A percentile compares a stretch with the other conserved stretches of the same genome.
Conservation (phyloP, 2,888 invertebrate species). For the Blera fallax region DNA sequence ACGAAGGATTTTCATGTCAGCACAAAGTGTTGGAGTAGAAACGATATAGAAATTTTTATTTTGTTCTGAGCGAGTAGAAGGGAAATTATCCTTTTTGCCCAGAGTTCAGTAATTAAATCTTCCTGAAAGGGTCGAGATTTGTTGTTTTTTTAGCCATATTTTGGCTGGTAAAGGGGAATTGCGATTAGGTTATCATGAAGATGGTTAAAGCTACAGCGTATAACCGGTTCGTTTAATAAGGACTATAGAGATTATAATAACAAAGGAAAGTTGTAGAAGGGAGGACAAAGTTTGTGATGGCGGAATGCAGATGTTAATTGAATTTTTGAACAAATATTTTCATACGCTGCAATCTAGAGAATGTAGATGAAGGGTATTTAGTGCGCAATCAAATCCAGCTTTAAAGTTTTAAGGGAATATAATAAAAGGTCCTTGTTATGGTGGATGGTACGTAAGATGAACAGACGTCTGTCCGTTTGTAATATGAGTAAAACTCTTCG, state of each 20-base stretch:
- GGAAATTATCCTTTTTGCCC: slow-evolving; percentile 10
- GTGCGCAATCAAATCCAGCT: no score
- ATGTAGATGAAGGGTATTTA: background rate
- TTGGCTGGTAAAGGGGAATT: background rate
- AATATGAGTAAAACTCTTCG: no score
- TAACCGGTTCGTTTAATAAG: background rate
- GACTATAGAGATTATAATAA: background rate
- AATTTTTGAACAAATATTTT: slow-evolving; percentile 11
- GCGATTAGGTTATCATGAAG: slow-evolving; percentile 35
- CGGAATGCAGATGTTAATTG: slow-evolving; percentile 32
- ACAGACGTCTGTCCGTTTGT: no score
- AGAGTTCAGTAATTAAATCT: slow-evolving; percentile 54
- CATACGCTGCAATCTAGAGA: background rate
- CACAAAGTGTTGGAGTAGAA: slow-evolving; percentile 36
- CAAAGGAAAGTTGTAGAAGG: background rate
- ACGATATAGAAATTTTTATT: slow-evolving; percentile 16
- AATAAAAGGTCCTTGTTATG: no score
- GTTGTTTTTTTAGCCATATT: background rate
- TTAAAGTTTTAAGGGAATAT: no score
- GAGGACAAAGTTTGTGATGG: background rate
- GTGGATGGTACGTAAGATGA: no score
- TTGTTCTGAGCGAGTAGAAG: background rate
- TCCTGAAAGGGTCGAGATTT: slow-evolving; percentile 47
- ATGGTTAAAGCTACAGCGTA: background rate
- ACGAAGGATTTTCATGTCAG: slow-evolving; percentile 31